Evolutionary conservation across 2,888 invertebrate species (phyloP).

Genomic region (Prenolepis imparis): DNA sequence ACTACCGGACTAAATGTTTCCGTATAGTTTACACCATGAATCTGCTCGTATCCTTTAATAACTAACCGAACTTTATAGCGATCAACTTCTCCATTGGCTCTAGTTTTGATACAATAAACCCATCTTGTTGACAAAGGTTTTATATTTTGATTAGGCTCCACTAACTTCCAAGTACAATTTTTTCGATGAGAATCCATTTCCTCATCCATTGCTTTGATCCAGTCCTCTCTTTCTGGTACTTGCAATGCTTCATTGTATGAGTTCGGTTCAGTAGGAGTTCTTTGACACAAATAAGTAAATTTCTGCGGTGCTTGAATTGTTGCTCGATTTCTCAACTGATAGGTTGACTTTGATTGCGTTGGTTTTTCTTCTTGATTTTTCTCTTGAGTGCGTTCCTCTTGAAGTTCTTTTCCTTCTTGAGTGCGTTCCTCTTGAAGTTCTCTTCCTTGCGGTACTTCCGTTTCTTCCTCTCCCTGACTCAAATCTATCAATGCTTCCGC

Average conservation of each 20-base stretch:
- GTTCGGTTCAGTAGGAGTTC: constrained; percentile 5
- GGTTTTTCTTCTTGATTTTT: no score
- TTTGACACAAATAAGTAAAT: constrained; percentile 22
- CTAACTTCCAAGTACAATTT: constrained; percentile 43
- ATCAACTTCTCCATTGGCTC: constrained; percentile 61
- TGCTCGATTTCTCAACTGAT: constrained; percentile 25
- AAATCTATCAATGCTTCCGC: constrained; percentile 19
- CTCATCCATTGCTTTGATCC: constrained; percentile 52
- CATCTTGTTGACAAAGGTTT: constrained; percentile 64
- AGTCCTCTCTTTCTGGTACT: constrained; percentile 24
- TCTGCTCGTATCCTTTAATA: constrained; percentile 50
- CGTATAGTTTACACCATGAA: constrained; percentile 65
- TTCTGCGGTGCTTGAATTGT: constrained; percentile 18
- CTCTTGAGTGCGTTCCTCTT: no score
- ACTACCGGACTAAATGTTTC: constrained; percentile 59
- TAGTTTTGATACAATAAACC: constrained; percentile 69
- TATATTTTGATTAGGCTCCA: constrained; percentile 18
- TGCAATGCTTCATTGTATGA: constrained; percentile 21
- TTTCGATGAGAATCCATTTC: constrained; percentile 33
- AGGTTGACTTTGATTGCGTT: not conserved
- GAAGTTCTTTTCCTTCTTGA: not conserved
- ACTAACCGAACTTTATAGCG: constrained; percentile 67
- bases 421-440: no score
- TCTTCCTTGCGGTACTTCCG: not conserved
- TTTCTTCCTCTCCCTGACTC: constrained; percentile 34